Conservation (phyloP, 2,888 invertebrate species). For the Cremastobaeus sp. region DNA sequence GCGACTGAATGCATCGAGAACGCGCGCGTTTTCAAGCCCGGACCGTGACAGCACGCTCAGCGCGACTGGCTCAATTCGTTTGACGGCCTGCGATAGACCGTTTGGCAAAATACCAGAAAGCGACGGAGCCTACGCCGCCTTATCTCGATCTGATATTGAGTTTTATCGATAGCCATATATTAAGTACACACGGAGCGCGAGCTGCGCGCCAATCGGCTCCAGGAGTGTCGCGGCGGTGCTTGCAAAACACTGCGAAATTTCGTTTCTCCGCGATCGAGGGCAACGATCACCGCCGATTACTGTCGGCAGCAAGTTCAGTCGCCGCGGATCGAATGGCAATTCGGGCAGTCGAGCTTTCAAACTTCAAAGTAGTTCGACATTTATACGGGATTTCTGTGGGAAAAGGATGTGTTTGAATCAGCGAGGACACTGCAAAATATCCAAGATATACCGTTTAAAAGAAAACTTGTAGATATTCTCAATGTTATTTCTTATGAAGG, state of each 20-base stretch:
- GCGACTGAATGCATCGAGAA: constrained; percentile 41
- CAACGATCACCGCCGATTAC: too few species aligned
- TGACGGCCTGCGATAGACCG: constrained; percentile 43
- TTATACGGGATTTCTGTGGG: too few species aligned
- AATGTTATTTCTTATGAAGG: too few species aligned
- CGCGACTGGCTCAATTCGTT: constrained; percentile 38
- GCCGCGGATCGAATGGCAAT: too few species aligned
- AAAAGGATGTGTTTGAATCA: too few species aligned
- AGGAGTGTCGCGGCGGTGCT: constrained; percentile 42
- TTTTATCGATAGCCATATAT: constrained; percentile 59
- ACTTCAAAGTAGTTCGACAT: too few species aligned
- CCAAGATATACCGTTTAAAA: too few species aligned
- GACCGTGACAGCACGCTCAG: constrained; percentile 35
- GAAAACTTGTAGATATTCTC: too few species aligned
- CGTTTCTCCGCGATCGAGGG: too few species aligned
- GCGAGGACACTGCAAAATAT: too few species aligned
- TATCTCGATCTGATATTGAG: constrained; percentile 59
- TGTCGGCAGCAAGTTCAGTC: too few species aligned
- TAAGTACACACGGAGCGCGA: constrained; percentile 49
- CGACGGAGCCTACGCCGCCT: constrained; percentile 46
- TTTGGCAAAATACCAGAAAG: constrained; percentile 60
- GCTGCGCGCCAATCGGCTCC: constrained; percentile 46
- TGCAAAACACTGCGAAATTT: constrained; percentile 30
- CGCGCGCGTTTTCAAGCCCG: constrained; percentile 33
- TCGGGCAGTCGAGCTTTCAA: too few species aligned